Percentiles rank a stretch among this genome's conserved stretches.
Evolutionary conservation across 1,140 invertebrate genomes (phyloP).

Genomic region (Drosophila setifemur): DNA sequence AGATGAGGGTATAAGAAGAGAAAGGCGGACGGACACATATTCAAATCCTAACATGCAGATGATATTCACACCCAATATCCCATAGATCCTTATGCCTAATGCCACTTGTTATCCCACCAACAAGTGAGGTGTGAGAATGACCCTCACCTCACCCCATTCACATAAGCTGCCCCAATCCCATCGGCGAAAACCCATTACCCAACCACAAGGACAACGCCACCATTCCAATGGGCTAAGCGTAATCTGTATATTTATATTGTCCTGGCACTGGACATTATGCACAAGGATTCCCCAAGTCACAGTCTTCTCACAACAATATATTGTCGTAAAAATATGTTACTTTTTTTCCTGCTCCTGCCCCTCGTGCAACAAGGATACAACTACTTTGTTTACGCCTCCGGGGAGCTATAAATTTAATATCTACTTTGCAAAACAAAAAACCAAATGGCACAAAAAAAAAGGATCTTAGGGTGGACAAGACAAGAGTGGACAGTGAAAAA

Average conservation of each 20-base stretch:
- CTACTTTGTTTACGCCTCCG: slow-evolving; percentile 76
- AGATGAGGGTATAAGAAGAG: slow-evolving; percentile 28
- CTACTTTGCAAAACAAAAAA: slow-evolving; percentile 81
- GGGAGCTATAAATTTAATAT: slow-evolving; percentile 82
- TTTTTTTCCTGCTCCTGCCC: slow-evolving; percentile 44
- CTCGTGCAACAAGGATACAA: slow-evolving; percentile 41
- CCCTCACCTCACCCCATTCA: slow-evolving; percentile 3
- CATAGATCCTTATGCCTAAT: slow-evolving; percentile 41
- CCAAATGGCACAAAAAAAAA: slow-evolving; percentile 56
- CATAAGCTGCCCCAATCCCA: slow-evolving; percentile 30
- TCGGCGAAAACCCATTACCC: slow-evolving; percentile 42
- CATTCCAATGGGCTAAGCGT: slow-evolving; percentile 46
- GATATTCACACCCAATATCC: slow-evolving; percentile 25
- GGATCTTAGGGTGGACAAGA: slow-evolving; percentile 6
- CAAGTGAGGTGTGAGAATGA: slow-evolving; percentile 18
- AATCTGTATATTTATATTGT: slow-evolving; percentile 80
- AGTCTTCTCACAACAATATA: slow-evolving; percentile 62
- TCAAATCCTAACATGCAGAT: slow-evolving; percentile 50
- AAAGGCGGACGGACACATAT: not conserved
- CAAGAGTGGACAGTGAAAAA: not conserved
- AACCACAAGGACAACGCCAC: slow-evolving; percentile 40
- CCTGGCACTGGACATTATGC: slow-evolving; percentile 68
- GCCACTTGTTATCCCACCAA: slow-evolving; percentile 48
- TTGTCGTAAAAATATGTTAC: slow-evolving; percentile 80
- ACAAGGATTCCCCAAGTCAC: slow-evolving; percentile 62